Conservation (phyloP, 1,140 invertebrate genomes). For the Penaeus chinensis region DNA sequence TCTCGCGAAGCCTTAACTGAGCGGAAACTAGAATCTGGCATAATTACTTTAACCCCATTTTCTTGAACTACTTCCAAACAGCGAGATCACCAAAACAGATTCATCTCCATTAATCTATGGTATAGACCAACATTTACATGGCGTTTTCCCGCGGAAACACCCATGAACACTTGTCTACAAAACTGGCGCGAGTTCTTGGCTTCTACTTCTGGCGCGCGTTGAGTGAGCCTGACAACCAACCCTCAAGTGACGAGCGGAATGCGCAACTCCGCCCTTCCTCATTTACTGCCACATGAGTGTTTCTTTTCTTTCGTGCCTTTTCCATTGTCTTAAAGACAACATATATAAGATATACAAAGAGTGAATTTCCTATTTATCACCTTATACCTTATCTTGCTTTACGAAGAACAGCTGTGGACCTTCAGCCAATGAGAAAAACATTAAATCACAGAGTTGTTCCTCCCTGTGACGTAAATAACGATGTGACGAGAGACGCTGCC, state of each 20-base stretch:
- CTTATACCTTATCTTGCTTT: neutral
- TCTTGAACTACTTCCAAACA: too few species aligned
- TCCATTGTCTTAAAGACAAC: neutral
- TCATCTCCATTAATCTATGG: conserved; percentile 19
- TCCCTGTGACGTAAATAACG: conserved; percentile 38
- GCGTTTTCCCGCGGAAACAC: conserved; percentile 1
- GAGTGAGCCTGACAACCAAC: conserved; percentile 46
- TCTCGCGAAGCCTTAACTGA: conserved; percentile 5
- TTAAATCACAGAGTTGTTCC: neutral
- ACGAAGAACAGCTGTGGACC: neutral
- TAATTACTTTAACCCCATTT: too few species aligned
- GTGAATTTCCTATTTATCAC: neutral
- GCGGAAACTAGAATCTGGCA: neutral
- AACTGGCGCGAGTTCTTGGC: conserved; percentile 1
- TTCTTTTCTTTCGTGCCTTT: neutral
- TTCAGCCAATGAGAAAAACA: neutral
- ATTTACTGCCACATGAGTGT: conserved; percentile 41
- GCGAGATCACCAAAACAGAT: neutral
- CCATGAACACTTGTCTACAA: conserved; percentile 37
- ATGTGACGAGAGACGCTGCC: conserved; percentile 50
- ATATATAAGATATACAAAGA: neutral
- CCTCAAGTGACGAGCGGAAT: conserved; percentile 49
- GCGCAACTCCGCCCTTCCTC: conserved; percentile 34
- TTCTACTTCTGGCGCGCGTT: conserved; percentile 14
- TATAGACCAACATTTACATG: neutral